These are phyloP conservation scores for Clarias platycephalus DNA, from an alignment of 2,797 vertebrate genomes.

Conservation along the genomic window DNA sequence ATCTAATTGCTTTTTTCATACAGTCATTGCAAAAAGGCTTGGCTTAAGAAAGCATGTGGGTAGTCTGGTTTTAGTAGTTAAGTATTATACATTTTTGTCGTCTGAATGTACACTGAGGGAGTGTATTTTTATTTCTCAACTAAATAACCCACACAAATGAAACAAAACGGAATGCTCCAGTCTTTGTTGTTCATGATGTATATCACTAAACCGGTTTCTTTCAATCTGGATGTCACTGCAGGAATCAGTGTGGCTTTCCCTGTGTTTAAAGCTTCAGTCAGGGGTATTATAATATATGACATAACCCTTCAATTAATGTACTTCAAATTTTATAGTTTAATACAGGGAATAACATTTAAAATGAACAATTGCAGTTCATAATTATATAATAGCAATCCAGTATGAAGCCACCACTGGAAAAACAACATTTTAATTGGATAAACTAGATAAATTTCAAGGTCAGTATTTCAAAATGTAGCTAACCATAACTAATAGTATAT, in stretches of 20 bases:
- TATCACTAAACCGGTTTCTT: conserved; percentile 32
- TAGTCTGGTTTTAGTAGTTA: background rate
- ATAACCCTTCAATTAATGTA: background rate
- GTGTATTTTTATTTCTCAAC: background rate
- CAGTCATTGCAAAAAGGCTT: conserved; percentile 22
- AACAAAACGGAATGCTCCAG: background rate
- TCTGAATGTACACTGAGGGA: background rate
- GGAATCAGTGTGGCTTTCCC: background rate
- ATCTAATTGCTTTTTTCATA: conserved; percentile 33
- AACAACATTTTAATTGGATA: background rate
- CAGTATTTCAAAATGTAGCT: background rate
- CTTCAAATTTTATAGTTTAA: background rate
- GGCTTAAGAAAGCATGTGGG: conserved; percentile 8
- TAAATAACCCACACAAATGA: background rate
- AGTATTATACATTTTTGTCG: background rate
- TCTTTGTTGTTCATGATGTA: background rate
- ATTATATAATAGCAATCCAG: background rate
- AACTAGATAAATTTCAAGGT: background rate
- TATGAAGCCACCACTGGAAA: background rate
- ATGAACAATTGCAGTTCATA: background rate
- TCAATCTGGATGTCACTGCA: background rate
- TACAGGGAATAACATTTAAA: background rate
- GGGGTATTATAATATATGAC: background rate
- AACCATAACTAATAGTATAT: background rate
- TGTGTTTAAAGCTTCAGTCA: background rate